Evolutionary conservation across 2,113 vertebrate genomes (phyloP).

Genomic region (Paralichthys olivaceus): DNA sequence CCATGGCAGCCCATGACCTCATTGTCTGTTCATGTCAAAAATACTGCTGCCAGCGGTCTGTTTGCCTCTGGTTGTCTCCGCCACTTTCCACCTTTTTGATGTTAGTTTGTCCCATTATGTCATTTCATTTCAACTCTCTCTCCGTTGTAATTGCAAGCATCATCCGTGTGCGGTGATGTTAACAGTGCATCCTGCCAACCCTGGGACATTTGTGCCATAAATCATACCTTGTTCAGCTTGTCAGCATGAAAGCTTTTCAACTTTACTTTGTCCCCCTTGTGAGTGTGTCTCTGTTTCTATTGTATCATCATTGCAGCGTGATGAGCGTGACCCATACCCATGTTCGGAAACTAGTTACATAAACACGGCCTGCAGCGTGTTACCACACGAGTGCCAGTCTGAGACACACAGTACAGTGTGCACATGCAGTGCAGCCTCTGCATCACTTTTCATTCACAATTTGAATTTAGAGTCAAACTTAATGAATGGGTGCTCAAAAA

Average conservation of each 20-base stretch:
- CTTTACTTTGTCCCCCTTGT: background rate
- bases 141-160: constrained; percentile 17
- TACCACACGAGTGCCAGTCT: constrained; percentile 32
- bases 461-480: background rate
- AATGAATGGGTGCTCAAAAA: background rate
- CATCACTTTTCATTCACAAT: constrained; percentile 35
- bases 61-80: constrained; percentile 20
- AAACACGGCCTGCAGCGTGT: constrained; percentile 51
- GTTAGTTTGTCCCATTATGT: constrained; percentile 51
- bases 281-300: constrained; percentile 9
- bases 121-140: constrained; percentile 28
- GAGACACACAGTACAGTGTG: constrained; percentile 1
- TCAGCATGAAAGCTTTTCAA: constrained; percentile 1
- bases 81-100: constrained; percentile 37
- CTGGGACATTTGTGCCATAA: constrained; percentile 6
- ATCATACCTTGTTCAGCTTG: constrained; percentile 19
- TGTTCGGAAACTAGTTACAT: constrained; percentile 62
- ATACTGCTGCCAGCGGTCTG: constrained; percentile 37
- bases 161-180: constrained; percentile 10
- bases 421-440: background rate
- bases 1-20: constrained; percentile 59
- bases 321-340: constrained; percentile 42
- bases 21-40: constrained; percentile 67
- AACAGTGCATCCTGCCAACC: background rate
- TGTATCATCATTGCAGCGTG: constrained; percentile 46